phyloP scores from a whole-genome alignment of 2,113 vertebrate genomes.

The Corythoichthys haematopterus region DNA sequence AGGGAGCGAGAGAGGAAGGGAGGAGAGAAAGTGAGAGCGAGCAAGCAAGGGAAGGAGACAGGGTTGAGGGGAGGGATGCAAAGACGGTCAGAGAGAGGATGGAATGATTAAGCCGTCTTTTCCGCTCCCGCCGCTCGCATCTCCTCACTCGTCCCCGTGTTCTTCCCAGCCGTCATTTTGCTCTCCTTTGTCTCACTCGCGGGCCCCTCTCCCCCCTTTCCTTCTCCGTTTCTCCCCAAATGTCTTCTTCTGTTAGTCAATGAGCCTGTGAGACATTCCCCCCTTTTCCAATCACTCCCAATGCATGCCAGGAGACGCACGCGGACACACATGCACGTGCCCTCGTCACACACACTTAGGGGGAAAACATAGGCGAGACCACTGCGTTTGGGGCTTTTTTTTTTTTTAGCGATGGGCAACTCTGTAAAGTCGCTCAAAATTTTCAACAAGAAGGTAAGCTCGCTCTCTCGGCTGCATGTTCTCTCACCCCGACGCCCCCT shows the following conservation, averaged over 20 bases:
- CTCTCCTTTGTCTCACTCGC: constrained; percentile 68
- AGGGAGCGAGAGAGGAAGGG: constrained; percentile 25
- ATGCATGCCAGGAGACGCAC: constrained; percentile 67
- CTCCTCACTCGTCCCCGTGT: constrained; percentile 37
- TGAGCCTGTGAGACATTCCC: constrained; percentile 70
- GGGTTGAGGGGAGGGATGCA: constrained; percentile 22
- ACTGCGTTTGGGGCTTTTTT: constrained; percentile 25
- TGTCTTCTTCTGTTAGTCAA: constrained; percentile 73
- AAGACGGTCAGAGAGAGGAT: constrained; percentile 55
- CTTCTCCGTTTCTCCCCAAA: constrained; percentile 69
- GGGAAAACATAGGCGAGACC: constrained; percentile 57
- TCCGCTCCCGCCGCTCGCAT: constrained; percentile 62
- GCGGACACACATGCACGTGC: constrained; percentile 61
- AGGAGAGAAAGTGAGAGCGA: constrained; percentile 32
- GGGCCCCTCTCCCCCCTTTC: constrained; percentile 36
- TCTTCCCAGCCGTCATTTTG: constrained; percentile 36
- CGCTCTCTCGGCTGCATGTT: constrained; percentile 46
- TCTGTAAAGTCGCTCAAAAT: constrained; percentile 95
- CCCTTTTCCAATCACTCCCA: constrained; percentile 59
- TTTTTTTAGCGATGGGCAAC: constrained; percentile 86
- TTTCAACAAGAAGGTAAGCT: constrained; percentile 94
- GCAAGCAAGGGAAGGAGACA: constrained; percentile 18
- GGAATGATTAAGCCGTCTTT: constrained; percentile 69
- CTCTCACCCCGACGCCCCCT: not conserved
- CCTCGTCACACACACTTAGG: constrained; percentile 41